Conservation (phyloP, 1,140 invertebrate species). For the Eubasilissa regina region DNA sequence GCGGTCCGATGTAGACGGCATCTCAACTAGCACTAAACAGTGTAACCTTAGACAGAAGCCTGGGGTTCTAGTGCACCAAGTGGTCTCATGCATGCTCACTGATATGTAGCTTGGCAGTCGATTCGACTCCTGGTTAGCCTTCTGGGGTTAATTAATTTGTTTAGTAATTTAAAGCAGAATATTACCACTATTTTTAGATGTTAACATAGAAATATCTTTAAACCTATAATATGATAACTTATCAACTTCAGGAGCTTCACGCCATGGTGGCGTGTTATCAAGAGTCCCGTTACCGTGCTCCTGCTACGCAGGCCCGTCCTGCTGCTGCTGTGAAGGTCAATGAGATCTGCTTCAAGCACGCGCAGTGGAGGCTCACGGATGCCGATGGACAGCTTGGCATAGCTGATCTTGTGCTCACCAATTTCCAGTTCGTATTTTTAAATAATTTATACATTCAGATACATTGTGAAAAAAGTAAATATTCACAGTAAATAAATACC, state of each 20-base stretch:
- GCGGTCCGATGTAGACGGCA: too few species aligned
- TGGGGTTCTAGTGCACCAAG: too few species aligned
- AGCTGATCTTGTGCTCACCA: conserved; percentile 94
- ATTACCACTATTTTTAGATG: too few species aligned
- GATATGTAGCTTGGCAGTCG: too few species aligned
- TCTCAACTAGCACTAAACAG: too few species aligned
- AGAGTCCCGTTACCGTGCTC: conserved; percentile 68
- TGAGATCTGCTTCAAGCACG: conserved; percentile 99
- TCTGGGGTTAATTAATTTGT: too few species aligned
- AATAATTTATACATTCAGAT: too few species aligned
- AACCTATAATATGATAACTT: background rate
- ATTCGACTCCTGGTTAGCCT: too few species aligned
- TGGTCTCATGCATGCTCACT: too few species aligned
- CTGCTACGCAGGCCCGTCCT: conserved; percentile 75
- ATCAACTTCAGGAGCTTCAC: conserved; percentile 69
- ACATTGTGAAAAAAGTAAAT: too few species aligned
- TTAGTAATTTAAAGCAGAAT: background rate
- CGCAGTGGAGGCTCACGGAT: conserved; percentile 98
- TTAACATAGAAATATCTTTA: background rate
- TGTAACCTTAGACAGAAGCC: too few species aligned
- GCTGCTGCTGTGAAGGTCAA: conserved; percentile 88
- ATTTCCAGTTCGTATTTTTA: conserved; percentile 86
- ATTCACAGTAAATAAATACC: too few species aligned
- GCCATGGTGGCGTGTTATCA: conserved; percentile 82
- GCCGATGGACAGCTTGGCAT: conserved; percentile 97